Evolutionary conservation across 2,797 vertebrate species (phyloP), one percentile per base, ranked within the genome.

Genomic region (Parotocinclus haroldoi): DNA sequence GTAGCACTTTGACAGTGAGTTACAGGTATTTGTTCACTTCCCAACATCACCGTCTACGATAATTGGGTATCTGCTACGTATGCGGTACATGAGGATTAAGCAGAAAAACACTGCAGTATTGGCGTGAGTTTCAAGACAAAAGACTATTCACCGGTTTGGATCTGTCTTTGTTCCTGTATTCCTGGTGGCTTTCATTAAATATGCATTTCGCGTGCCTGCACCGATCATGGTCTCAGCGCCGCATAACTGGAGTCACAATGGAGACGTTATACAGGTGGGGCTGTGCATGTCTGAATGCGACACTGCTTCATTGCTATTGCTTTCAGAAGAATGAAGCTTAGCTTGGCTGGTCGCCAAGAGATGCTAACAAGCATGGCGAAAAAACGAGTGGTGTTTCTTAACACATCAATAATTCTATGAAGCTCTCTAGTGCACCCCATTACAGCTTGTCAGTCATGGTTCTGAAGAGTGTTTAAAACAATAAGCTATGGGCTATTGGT

Each of bases 261-360:
- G 40, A 63, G 58, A 71, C 9, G 44, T 80, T 81, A 63, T 0
- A 40, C 63, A 81, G 80, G 55, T 40, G n/a, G 46, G 44, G 39
- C 58, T 72, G 50, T 63, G 63, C 40, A 1, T 53, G 12, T 60
- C 18, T n/a, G n/a, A 53, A 57, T 14, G 7, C 27, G 42, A 37
- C 27, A 50, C 18, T 37, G 11, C 63, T 54, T 62, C 46, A 64
- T 68, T 58, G 59, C 48, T 40, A 64, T 68, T 58, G 59, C 48
- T 40, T 69, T 51, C 63, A 68, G 18, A 42, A 49, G 54, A 46
- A 17, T 42, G 14, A n/a, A 61, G 46, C 36, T 59, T 57, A 59
- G 3, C 17, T 46, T 18, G 1, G n/a, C 7, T 58, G 48, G 4
- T 16, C 68, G 2, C 7, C 16, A 27, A 27, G 27, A 27, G 27